phyloP scores from a whole-genome alignment of 2,113 vertebrate genomes.

The Motacilla alba region DNA sequence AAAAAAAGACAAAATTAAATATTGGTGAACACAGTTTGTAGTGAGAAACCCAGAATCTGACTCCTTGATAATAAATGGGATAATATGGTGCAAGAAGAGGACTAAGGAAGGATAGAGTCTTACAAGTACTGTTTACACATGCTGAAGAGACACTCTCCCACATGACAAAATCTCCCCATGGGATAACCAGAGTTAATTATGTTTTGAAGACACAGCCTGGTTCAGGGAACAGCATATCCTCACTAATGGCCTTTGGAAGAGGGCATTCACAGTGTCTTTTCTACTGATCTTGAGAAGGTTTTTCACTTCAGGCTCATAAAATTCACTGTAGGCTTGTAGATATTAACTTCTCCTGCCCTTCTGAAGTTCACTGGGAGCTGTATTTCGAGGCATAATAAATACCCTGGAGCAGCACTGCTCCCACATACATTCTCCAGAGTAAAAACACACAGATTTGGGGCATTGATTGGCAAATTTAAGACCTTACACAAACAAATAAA shows the following conservation, averaged over 20 bases:
- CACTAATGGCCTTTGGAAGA: neutral
- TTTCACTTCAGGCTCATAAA: neutral
- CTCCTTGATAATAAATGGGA: neutral
- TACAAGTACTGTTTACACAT: neutral
- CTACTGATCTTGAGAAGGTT: neutral
- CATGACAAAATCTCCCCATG: neutral
- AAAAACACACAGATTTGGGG: neutral
- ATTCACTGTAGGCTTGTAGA: neutral
- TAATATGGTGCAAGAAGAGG: neutral
- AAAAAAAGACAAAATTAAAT: neutral
- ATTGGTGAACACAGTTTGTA: neutral
- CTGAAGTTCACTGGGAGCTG: neutral
- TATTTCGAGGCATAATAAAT: neutral
- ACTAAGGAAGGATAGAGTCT: neutral
- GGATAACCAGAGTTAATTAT: neutral
- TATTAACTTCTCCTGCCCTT: neutral
- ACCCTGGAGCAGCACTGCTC: neutral
- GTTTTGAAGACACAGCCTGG: fast-evolving
- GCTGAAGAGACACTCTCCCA: neutral
- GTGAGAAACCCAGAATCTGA: neutral
- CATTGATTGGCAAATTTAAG: neutral
- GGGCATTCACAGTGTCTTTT: neutral
- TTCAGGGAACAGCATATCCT: neutral
- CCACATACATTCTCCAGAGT: fast-evolving
- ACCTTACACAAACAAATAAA: neutral